Base-by-base conservation (phyloP, 2,113 vertebrate species). In the Cyprinus carpio region DNA sequence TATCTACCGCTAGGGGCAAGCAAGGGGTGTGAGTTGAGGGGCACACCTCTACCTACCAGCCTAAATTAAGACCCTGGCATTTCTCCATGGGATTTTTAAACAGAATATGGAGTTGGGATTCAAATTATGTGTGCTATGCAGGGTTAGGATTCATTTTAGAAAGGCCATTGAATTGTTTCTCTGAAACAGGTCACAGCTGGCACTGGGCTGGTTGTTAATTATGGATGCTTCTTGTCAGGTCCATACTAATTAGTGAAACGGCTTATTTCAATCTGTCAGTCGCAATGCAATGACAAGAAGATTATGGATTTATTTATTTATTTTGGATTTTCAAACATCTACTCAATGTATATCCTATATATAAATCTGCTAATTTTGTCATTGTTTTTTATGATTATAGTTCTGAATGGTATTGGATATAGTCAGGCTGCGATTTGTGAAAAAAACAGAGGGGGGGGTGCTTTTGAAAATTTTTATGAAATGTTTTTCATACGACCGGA, bases 1-100 rank as follows among this genome's bases (percentile, higher is more conserved):
- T 75, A 54, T 51, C 37, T 81, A 43, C 40, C 58, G 18, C 46
- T 79, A 64, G 43, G 11, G 11, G n/a, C 71, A 27, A 25, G n/a
- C 76, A n/a, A 31, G 58, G 10, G 84, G 80, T 49, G 43, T 69
- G 58, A 3, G 1, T 20, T 58, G 3, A 9, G 65, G 23, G 65
- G 29, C 11, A 64, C 20, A 56, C 83, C 27, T 71, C 72, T 49
- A 29, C 18, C 40, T 56, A 23, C 72, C 72, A 82, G 83, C 74
- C 87, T 84, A 92, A 92, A 91, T 88, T 89, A 92, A 88, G 86
- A 89, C 88, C 75, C 25, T 84, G 64, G 86, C 86, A 90, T 90
- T 90, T 89, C 43, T 25, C 67, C 82, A 16, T 64, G 31, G 72
- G 40, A 1, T 18, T n/a, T 80, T 5, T 43, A 80, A 18, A 16